A percentile compares a stretch with the other conserved stretches of the same genome.
These are phyloP conservation scores for Heliocidaris erythrogramma DNA, from an alignment of 35 echinoderm and acorn worm genomes.

Conservation along the genomic window DNA sequence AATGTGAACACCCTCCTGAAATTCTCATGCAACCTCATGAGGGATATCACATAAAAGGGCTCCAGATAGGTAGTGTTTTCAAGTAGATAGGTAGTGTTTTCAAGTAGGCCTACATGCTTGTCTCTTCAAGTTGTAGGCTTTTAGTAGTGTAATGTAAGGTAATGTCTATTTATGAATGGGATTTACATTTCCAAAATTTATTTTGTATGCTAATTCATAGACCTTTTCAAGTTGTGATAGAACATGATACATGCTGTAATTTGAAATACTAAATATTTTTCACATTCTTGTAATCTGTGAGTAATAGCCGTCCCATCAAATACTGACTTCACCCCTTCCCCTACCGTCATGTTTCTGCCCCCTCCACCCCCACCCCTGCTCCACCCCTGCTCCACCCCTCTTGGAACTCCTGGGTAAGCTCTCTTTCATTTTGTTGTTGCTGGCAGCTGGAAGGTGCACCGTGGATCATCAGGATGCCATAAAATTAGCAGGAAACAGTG, in stretches of 20 bases:
- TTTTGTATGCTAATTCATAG: not conserved
- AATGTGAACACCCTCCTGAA: not conserved
- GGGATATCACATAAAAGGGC: not conserved
- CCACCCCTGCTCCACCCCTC: not conserved
- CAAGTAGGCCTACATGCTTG: no score
- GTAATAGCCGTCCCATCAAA: not conserved
- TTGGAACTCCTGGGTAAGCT: not conserved
- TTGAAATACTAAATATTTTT: not conserved
- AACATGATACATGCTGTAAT: not conserved
- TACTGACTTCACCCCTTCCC: not conserved
- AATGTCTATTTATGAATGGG: no score
- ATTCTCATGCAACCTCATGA: not conserved
- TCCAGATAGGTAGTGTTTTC: not conserved
- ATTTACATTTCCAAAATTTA: no score
- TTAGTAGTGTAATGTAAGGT: no score
- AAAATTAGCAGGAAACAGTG: conserved; percentile 45
- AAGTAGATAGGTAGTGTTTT: no score
- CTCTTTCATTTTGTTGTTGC: not conserved
- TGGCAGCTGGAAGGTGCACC: conserved; percentile 29
- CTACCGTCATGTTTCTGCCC: not conserved
- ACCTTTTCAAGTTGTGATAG: not conserved
- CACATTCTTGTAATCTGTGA: not conserved
- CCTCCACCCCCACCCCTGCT: not conserved
- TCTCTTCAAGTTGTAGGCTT: no score
- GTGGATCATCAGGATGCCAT: conserved; percentile 38